A percentile compares a stretch with the other conserved stretches of the same genome.
phyloP scores from a whole-genome alignment of 1,140 invertebrate species.

The Leptopilina clavipes region DNA sequence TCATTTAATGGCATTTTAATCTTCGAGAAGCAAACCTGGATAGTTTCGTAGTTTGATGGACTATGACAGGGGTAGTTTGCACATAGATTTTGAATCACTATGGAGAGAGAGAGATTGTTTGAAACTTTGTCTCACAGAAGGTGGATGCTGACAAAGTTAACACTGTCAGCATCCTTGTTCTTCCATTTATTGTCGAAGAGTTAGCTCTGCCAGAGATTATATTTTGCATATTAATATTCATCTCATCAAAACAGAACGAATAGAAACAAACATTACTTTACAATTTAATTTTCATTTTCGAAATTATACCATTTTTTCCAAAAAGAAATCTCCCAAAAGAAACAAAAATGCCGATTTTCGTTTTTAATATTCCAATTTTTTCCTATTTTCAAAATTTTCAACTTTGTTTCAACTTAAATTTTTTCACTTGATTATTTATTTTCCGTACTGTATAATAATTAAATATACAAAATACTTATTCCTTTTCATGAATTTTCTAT shows the following conservation, averaged over 20 bases:
- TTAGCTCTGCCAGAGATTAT: slow-evolving; percentile 4
- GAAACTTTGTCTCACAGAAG: slow-evolving; percentile 7
- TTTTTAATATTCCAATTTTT: no score
- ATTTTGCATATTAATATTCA: neutral
- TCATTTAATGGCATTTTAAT: slow-evolving; percentile 21
- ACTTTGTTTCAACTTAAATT: no score
- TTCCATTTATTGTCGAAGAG: slow-evolving; percentile 13
- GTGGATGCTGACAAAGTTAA: slow-evolving; percentile 8
- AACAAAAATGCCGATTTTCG: no score
- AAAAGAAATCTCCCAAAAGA: no score
- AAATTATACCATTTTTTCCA: no score
- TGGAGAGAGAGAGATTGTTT: slow-evolving; percentile 21
- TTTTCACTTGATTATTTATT: no score
- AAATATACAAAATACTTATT: no score
- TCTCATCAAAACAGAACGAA: neutral
- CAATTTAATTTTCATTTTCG: no score
- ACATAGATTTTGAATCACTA: slow-evolving; percentile 8
- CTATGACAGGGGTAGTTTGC: slow-evolving; percentile 21
- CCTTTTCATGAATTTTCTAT: no score
- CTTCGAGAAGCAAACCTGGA: neutral
- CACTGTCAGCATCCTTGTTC: neutral
- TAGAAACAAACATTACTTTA: no score
- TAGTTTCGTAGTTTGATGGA: slow-evolving; percentile 23
- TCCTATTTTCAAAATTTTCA: no score
- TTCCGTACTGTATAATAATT: no score